A percentile compares a stretch with the other conserved stretches of the same genome.
Conservation (phyloP, 2,888 invertebrate species). For the Troides aeacus region DNA sequence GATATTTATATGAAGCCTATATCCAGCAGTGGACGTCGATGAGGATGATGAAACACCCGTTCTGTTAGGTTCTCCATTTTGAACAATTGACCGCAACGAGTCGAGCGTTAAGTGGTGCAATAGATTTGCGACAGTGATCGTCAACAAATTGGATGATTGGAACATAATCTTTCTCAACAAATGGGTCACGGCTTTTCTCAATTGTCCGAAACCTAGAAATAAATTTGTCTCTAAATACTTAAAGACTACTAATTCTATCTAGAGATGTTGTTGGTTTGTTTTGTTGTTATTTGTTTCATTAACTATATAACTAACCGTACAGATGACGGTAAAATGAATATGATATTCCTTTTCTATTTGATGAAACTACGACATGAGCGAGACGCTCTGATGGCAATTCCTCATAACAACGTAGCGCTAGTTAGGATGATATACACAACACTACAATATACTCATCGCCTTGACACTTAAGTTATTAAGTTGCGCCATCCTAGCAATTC, state of each 20-base stretch:
- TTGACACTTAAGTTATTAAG: no score
- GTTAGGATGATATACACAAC: no score
- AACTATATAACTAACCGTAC: not conserved
- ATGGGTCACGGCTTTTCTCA: slow-evolving; percentile 48
- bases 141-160: slow-evolving; percentile 60
- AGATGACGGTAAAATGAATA: not conserved
- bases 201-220: slow-evolving; percentile 23
- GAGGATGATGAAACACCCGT: not conserved
- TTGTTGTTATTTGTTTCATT: not conserved
- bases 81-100: slow-evolving; percentile 27
- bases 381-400: no score
- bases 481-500: no score
- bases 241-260: slow-evolving; percentile 1
- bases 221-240: slow-evolving; percentile 3
- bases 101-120: slow-evolving; percentile 30
- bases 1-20: no score
- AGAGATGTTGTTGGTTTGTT: not conserved
- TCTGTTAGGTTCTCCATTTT: not conserved
- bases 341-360: no score
- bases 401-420: no score
- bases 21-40: no score
- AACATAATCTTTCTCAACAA: slow-evolving; percentile 50
- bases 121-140: slow-evolving; percentile 39
- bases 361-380: no score
- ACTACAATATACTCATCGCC: no score